A percentile compares a stretch with the other conserved stretches of the same genome.
phyloP scores from a whole-genome alignment of 2,888 invertebrate species.

The Archips xylosteana region DNA sequence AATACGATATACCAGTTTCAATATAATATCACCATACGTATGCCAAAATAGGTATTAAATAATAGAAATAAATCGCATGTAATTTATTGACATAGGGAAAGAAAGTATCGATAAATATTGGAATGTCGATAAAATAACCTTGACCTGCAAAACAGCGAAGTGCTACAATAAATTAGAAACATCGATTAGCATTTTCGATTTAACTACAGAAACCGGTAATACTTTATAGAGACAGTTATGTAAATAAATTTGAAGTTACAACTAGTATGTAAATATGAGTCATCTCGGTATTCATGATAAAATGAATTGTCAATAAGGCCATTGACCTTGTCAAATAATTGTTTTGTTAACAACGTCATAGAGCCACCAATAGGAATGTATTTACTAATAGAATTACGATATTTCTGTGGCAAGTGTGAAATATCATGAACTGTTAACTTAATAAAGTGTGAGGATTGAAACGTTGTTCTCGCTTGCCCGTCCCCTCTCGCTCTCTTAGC shows the following conservation, averaged over 20 bases:
- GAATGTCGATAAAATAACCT: slow-evolving; percentile 28
- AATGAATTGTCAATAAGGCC: not conserved
- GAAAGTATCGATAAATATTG: slow-evolving; percentile 27
- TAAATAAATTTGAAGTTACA: slow-evolving; percentile 1
- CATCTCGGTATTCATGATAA: not conserved
- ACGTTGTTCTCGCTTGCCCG: too few species aligned
- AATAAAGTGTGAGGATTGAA: too few species aligned
- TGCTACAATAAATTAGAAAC: slow-evolving; percentile 1
- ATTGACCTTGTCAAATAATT: not conserved
- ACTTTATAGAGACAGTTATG: not conserved
- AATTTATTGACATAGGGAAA: slow-evolving; percentile 27
- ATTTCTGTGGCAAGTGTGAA: not conserved
- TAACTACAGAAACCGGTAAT: slow-evolving; percentile 5
- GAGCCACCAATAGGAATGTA: not conserved
- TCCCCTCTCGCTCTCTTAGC: too few species aligned
- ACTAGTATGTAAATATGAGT: not conserved
- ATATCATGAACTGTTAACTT: too few species aligned
- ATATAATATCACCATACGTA: slow-evolving; percentile 29
- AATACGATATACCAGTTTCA: slow-evolving; percentile 17
- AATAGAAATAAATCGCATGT: slow-evolving; percentile 24
- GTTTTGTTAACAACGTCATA: not conserved
- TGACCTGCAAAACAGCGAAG: slow-evolving; percentile 4
- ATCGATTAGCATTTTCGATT: not conserved
- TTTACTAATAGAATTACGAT: too few species aligned
- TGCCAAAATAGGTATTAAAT: slow-evolving; percentile 34